Evolutionary conservation across 2,888 invertebrate species (phyloP), one percentile per base, ranked within the genome.

Genomic region (Smittia aterrima): DNA sequence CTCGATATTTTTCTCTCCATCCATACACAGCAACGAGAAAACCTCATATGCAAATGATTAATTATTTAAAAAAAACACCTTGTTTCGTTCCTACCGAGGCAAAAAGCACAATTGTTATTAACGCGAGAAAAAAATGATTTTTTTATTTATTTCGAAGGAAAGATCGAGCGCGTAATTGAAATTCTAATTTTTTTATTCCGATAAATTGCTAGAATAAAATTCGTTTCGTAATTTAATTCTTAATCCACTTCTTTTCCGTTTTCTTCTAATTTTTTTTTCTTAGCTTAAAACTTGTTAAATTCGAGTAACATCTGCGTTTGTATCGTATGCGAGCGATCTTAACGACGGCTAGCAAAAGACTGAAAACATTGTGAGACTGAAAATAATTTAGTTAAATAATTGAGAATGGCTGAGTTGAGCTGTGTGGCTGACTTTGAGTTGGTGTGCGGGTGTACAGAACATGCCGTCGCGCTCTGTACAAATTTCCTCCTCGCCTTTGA

Each of bases 31-130:
- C 18, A 22, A 25, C 41, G 70, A 54, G 54, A 70, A 70, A 70
- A 70, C 70, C 32, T 70, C 54, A 70, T 22, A 70, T 70, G 70
- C 70, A 70, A 70, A 70, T 70, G 70, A 70, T 70, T 70, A 70
- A 70, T 70, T 70, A 70, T 70, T 68, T 66, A 66, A 38, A 41
- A 64, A 64, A 64, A 54, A 70, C 70, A 70, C 70, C 70, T 70
- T 70, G 54, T 64, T 54, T 70, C 41, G 47, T 53, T 70, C 54
- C n/a, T 58, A 58, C 32, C 32, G 22, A 58, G 58, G 58, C 58
- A 58, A 58, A 47, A 58, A 58, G 58, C 58, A 68, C 68, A 68
- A 68, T 68, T 68, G 68, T 47, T 68, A 68, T 47, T 27, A 66
- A 22, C 58, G n/a, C 58, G 58, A 58, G 58, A 58, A 58, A 58